Evolutionary conservation across 37 sponge, comb jelly and placozoan species (phyloP), one percentile per base, ranked within the genome.

Genomic region (Lycopodina hypogea): DNA sequence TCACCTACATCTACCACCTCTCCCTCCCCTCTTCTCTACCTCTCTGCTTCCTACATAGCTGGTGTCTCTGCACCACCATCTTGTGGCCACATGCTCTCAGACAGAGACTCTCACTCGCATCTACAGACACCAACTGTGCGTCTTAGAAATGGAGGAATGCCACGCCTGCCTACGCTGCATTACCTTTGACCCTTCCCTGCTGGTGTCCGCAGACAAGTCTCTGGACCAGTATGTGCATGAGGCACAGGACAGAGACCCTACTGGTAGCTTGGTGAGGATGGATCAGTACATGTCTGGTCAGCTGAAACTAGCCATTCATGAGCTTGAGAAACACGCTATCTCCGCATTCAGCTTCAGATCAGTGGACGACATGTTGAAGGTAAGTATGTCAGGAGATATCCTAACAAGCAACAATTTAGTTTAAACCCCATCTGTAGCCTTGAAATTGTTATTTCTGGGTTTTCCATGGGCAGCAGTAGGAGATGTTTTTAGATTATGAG

Each of bases 131-230:
- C 90, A 90, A 69, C 68, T 84, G 28, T 21, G 1, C 0, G 19
- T 33, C 17, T 64, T 90, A 24, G 77, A 84, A 17, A 48, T 41
- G 26, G 90, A 90, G 40, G 59, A 68, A 23, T 85, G 72, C 36
- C 90, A 90, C 51, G 77, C 90, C 72, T 73, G 81, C 67, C 69
- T 90, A 23, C 57, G 90, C 17, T 77, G 51, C 51, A 82, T 81
- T 32, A 77, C 78, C 42, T 85, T 90, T 56, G 81, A 84, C 77
- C 77, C 60, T 42, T 72, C 74, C 3, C 37, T 74, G 19, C 71
- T 77, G 38, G 58, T 81, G 0, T 57, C 81, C 18, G 56, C 71
- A 19, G 55, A 68, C 58, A 76, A 78, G 30, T 70, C 63, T 42
- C 74, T 90, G 12, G 78, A 84, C 34, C 30, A 85, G 9, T 71